Evolutionary conservation across 2,113 vertebrate species (phyloP).

Genomic region (Dermatemys mawii): DNA sequence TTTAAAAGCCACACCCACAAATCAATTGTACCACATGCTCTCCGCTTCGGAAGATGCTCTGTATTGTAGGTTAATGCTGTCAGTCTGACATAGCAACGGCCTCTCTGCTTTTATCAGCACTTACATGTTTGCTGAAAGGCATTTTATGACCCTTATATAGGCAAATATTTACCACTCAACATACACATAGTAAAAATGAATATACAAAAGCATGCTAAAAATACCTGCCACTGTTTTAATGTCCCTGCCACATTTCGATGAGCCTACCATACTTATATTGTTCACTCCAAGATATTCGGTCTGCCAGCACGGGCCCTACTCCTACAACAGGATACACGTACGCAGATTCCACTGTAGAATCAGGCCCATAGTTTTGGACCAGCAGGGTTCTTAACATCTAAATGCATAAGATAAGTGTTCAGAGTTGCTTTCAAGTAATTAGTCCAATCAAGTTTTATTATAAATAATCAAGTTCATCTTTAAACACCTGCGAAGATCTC

Average conservation of each 20-base stretch:
- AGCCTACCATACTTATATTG: not conserved
- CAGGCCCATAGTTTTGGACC: not conserved
- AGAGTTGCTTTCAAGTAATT: not conserved
- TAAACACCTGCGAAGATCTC: not conserved
- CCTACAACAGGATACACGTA: not conserved
- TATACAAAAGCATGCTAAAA: not conserved
- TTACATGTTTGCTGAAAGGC: not conserved
- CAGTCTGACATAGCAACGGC: rapidly evolving
- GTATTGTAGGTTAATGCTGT: not conserved
- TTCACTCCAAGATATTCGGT: not conserved
- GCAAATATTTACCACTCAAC: not conserved
- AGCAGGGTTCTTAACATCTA: not conserved
- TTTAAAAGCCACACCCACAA: not conserved
- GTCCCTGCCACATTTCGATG: not conserved
- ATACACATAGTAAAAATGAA: not conserved
- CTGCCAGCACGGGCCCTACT: not conserved
- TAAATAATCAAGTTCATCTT: not conserved
- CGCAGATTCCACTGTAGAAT: not conserved
- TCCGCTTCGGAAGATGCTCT: not conserved
- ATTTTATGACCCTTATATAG: not conserved
- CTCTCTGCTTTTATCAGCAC: not conserved
- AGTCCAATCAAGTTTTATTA: not conserved
- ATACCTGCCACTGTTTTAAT: not conserved
- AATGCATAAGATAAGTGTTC: not conserved
- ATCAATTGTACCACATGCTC: not conserved